Evolutionary conservation across 2,888 invertebrate genomes (phyloP), one percentile per base, ranked within the genome.

Genomic region (Rhagium mordax): DNA sequence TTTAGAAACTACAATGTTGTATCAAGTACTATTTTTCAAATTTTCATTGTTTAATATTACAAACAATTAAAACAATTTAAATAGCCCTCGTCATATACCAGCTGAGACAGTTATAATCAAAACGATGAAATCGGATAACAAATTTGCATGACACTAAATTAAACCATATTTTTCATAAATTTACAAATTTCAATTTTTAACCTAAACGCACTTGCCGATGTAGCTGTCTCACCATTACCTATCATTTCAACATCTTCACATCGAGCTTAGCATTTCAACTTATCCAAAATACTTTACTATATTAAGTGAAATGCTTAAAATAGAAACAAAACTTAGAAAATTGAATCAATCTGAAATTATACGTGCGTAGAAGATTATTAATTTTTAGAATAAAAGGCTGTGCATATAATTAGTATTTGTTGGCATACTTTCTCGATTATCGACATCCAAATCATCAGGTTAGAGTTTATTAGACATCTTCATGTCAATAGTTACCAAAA

Each of bases 311-410:
- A 33, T 59, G 59, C 59, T 59, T 59, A 18, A 41, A 33, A 33
- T 59, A 59, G 59, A 59, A 33, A 59, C 18, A 15, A 59, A 29
- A 5, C 16, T 59, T 59, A 59, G 59, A 59, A 33, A 59, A 2
- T 33, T 59, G 59, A 59, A 59, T 59, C 59, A 59, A 59, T 59
- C 59, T 59, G 59, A 59, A 59, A 33, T 59, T 8, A 59, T 18
- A 20, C 10, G 33, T 33, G 18, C 33, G 20, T 33, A 29, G 20
- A 16, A 59, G 8, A 18, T 20, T 59, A 33, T 33, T 55, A 24
- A 55, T 55, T 59, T 59, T 18, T 33, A 59, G 29, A 59, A 41
- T n/a, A 13, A 59, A 59, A 29, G 59, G 59, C 59, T 59, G 59
- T 59, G 59, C 18, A 33, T 33, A 59, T 16, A 59, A 18, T 59